Evolutionary conservation across 2,888 invertebrate species (phyloP).

Genomic region (Andrena camellia): DNA sequence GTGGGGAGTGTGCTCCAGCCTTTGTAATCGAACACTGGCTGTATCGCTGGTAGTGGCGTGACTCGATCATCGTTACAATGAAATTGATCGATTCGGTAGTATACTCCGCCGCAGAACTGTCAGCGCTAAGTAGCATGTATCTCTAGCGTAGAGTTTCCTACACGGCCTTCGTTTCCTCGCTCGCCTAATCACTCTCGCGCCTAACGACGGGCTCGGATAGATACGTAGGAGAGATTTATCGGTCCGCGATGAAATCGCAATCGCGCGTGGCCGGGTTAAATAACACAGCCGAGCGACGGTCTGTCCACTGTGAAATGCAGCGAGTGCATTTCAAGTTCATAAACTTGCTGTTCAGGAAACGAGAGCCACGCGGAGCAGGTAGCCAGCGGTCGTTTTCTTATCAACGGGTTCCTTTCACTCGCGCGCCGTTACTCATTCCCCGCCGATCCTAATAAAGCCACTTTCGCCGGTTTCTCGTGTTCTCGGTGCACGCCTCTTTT

Average conservation of each 20-base stretch:
- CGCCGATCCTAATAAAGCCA: conserved; percentile 70
- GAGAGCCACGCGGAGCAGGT: conserved; percentile 48
- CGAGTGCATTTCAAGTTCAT: conserved; percentile 46
- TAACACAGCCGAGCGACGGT: neutral
- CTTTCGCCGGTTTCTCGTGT: conserved; percentile 63
- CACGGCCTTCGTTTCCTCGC: neutral
- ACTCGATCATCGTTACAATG: neutral
- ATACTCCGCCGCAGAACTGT: too few species aligned
- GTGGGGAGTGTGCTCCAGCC: neutral
- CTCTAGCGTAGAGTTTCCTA: neutral
- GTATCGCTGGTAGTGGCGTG: neutral
- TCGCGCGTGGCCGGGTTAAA: neutral
- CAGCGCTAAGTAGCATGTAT: too few species aligned
- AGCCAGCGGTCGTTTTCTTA: conserved; percentile 58
- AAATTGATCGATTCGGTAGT: neutral
- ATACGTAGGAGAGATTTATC: neutral
- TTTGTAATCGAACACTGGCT: conserved; percentile 1
- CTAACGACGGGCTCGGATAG: neutral
- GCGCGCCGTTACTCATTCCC: conserved; percentile 62
- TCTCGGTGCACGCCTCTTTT: conserved; percentile 24
- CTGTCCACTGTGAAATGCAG: neutral
- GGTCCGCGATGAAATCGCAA: neutral
- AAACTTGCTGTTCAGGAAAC: conserved; percentile 42
- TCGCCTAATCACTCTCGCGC: neutral
- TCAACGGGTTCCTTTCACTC: conserved; percentile 74